Base-by-base conservation (phyloP, 1,140 invertebrate species). In the Scaptomyza montana region DNA sequence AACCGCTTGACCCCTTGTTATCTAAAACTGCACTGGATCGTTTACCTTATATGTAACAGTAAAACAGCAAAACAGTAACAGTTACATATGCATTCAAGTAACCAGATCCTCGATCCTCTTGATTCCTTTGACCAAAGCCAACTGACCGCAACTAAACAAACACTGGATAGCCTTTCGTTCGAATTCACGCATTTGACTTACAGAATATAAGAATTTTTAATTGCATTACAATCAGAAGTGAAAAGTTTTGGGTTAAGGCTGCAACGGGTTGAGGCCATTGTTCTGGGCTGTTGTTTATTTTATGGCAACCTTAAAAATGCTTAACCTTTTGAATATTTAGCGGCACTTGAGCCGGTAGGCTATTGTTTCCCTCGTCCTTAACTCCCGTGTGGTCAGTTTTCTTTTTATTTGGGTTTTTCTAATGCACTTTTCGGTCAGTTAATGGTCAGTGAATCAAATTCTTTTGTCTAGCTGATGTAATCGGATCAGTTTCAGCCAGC, bases 81-180 rank as follows among this genome's bases (percentile, higher is more conserved):
- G 21, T 33, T 33, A 33, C 30, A 33, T 33, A 33, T 33, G 30
- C 30, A 33, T 33, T 6, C 30, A 33, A 0, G 60, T 70, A 70
- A 63, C 36, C 28, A 49, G 61, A 71, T 67, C 41, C 59, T 9
- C 2, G 4, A 9, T n/a, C 56, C 36, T 36, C 49, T 39, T 41
- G 57, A 66, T 78, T 25, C 71, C 66, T 72, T 87, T 73, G 43
- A 67, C 30, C 55, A 66, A 55, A 71, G 68, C 63, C 82, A 89
- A 84, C 84, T 89, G 84, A 87, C 79, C 84, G 84, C 84, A 66
- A 87, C 84, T 87, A 87, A 87, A 71, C 84, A 87, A 87, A 87
- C 84, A 87, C 57, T 86, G 67, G 74, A 70, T 74, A 62, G 49
- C 39, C 28, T 60, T 49, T 56, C 53, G 69, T 74, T 74, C 66